Evolutionary conservation across 2,113 vertebrate genomes (phyloP), one percentile per base, ranked within the genome.

Genomic region (Phalacrocorax brasilianus): DNA sequence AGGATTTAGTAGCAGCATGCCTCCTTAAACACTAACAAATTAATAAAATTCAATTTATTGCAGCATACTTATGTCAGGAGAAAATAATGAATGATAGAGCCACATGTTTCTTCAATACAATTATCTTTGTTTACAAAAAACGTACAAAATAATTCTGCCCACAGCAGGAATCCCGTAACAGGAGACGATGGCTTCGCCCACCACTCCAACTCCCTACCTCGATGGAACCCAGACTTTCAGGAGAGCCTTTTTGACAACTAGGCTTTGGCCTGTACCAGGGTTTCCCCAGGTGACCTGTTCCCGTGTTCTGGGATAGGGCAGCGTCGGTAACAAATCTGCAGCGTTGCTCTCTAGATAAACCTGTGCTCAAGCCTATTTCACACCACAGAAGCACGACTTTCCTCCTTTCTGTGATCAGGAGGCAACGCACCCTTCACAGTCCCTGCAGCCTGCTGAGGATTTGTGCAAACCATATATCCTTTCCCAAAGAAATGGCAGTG

Each of bases 321-420:
- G 10, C 0, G 1, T 0, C 52, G 50, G 55, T n/a, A 11, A 35
- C 0, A 32, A 75, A 4, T 2, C 45, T 6, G 32, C 56, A 33
- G 0, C 1, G 0, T 0, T 15, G 27, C 14, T 76, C 14, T 72
- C 11, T 5, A 18, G n/a, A 8, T 13, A n/a, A 32, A 21, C 62
- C 67, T 22, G 16, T 6, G 47, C 72, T 82, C 55, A 23, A 68
- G 61, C 14, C 52, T 3, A 9, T 30, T 21, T 32, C 75, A 15
- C 38, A 7, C 28, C 78, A 3, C 0, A 3, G 8, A 17, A 61
- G 9, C 47, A 24, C 56, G 16, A 7, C 10, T 2, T 5, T 44
- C 38, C 76, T 28, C 47, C 56, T 32, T 14, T 16, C 13, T 6
- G 8, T 1, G 1, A n/a, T 27, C n/a, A 44, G 55, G 45, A 77